Conservation (phyloP, 2,797 vertebrate genomes). For the Accipiter minullus region DNA sequence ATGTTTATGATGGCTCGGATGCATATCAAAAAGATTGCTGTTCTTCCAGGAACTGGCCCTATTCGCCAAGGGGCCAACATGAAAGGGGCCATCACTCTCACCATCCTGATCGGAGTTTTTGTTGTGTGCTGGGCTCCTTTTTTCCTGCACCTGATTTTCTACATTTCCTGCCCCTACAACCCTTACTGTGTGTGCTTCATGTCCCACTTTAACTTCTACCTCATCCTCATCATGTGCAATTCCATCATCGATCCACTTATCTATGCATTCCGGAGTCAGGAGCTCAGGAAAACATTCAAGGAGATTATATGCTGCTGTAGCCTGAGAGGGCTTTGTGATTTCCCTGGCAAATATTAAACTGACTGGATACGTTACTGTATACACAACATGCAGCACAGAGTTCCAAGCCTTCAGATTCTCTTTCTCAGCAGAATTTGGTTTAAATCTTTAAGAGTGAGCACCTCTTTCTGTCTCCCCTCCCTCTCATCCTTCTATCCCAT, state of each 20-base stretch:
- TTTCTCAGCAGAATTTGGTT: background rate
- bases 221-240: conserved; percentile 97
- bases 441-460: background rate
- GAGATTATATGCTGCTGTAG: conserved; percentile 90
- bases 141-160: conserved; percentile 92
- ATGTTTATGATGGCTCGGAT: conserved; percentile 94
- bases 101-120: conserved; percentile 93
- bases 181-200: conserved; percentile 96
- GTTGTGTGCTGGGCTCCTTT: conserved; percentile 97
- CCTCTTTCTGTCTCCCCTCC: background rate
- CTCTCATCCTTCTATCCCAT: background rate
- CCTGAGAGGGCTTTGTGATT: conserved; percentile 75
- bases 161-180: conserved; percentile 92
- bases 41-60: conserved; percentile 83
- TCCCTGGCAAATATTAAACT: conserved; percentile 82
- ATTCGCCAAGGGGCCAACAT: conserved; percentile 90
- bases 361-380: background rate
- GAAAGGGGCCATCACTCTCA: conserved; percentile 94
- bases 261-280: conserved; percentile 95
- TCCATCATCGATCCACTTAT: conserved; percentile 94
- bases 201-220: conserved; percentile 96
- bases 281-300: conserved; percentile 94
- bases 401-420: background rate
- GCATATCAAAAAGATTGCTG: conserved; percentile 92
- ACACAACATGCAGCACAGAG: background rate